Evolutionary conservation across 2,888 invertebrate species (phyloP), one percentile per base, ranked within the genome.

Genomic region (Tiliacea aurago): DNA sequence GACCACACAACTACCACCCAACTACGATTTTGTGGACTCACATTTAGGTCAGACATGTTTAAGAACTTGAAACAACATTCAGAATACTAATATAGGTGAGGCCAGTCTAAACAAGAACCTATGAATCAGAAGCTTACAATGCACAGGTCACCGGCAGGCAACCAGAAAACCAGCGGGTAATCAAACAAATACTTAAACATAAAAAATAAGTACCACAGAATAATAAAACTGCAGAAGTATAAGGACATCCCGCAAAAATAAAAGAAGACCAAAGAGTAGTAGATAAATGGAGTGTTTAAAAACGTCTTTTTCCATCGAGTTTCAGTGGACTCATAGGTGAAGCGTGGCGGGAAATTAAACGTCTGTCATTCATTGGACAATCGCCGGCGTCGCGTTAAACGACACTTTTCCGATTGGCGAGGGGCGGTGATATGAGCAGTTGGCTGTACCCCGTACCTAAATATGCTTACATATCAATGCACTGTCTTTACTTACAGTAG

Each of bases 321-420:
- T 20, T 49, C 37, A 55, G 47, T n/a, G 33, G 43, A 49, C 1
- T 68, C 55, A 55, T 67, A 63, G n/a, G 59, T 61, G 73, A 74
- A 55, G 59, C 49, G 45, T 45, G 51, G 75, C 75, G 78, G 78
- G 78, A 78, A 78, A 78, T 80, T 68, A 78, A 80, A 80, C 55
- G 78, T 78, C 75, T 68, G 67, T 74, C 68, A 68, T 64, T 74
- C 68, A 68, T 64, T 55, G 67, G 68, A 73, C 53, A 23, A 74
- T 49, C 37, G 59, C 37, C 63, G 75, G 68, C 80, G 59, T 51
- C 37, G 20, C 75, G 41, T 80, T 75, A 61, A 55, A 45, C 51
- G 58, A 49, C 53, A 41, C 64, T 59, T 64, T 80, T 80, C 78
- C 80, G 75, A 74, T 80, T 69, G 75, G 55, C 47, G n/a, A 53